These are phyloP conservation scores for Conomelus anceps DNA, from an alignment of 2,888 invertebrate species.

Conservation along the genomic window DNA sequence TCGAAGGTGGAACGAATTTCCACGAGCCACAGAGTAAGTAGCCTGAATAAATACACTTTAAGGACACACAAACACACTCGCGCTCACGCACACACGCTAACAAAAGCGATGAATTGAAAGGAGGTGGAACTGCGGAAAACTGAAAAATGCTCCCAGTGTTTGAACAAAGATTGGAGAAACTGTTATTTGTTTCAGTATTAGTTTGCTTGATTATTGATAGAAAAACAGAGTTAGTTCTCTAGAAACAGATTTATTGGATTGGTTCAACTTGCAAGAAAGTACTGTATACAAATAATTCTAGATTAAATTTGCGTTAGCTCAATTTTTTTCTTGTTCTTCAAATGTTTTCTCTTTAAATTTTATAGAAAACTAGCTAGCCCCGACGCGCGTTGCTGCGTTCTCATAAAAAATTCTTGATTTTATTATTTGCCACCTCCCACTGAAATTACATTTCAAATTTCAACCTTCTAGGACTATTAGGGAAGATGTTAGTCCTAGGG, in stretches of 20 bases:
- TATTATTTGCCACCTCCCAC: too few relatives aligned
- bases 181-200: background rate
- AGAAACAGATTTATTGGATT: background rate
- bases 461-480: too few relatives aligned
- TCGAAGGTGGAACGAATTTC: background rate
- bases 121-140: background rate
- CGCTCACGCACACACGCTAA: too few relatives aligned
- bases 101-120: background rate
- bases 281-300: background rate
- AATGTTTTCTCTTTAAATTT: too few relatives aligned
- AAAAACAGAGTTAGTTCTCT: background rate
- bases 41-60: background rate
- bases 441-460: too few relatives aligned
- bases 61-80: background rate
- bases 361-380: too few relatives aligned
- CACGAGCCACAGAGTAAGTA: background rate
- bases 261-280: background rate
- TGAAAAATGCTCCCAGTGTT: background rate
- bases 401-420: too few relatives aligned
- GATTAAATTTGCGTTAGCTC: too few relatives aligned
- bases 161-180: background rate
- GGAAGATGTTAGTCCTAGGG: too few relatives aligned
- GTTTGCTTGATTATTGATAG: background rate
- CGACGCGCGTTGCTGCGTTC: too few relatives aligned
- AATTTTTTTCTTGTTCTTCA: background rate